Evolutionary conservation across 2,797 vertebrate genomes (phyloP).

Genomic region (Helostoma temminkii): DNA sequence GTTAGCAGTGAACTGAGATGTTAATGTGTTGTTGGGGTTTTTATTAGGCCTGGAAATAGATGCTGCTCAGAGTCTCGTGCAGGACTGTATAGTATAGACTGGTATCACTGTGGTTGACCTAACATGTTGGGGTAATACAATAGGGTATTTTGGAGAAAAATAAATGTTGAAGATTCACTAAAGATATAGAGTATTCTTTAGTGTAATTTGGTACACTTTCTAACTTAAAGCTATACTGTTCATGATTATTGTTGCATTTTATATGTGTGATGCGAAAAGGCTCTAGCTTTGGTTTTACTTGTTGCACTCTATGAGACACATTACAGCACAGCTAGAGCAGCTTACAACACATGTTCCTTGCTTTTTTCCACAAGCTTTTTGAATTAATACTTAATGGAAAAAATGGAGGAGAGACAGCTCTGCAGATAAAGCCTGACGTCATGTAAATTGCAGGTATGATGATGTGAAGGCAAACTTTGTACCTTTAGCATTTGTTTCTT

Average conservation of each 20-base stretch:
- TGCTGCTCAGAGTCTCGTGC: background rate
- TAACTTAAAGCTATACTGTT: too few species aligned
- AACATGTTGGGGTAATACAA: too few species aligned
- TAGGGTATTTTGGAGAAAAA: too few species aligned
- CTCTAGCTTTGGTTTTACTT: too few species aligned
- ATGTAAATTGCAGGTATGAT: constrained; percentile 56
- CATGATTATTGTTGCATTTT: too few species aligned
- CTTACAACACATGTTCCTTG: constrained; percentile 3
- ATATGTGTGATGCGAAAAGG: too few species aligned
- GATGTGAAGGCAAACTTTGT: constrained; percentile 63
- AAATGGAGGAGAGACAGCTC: too few species aligned
- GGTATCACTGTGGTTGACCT: too few species aligned
- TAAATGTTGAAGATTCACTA: background rate
- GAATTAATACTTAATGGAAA: constrained; percentile 40
- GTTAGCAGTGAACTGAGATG: constrained; percentile 7
- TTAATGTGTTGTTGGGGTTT: constrained; percentile 1
- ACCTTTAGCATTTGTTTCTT: constrained; percentile 53
- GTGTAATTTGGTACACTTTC: too few species aligned
- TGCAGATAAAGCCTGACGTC: constrained; percentile 48
- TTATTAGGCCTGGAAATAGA: too few species aligned
- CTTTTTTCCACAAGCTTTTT: background rate
- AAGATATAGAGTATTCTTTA: background rate
- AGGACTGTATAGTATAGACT: too few species aligned
- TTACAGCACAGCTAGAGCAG: constrained; percentile 18
- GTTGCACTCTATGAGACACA: background rate